These are phyloP conservation scores for Eudorcas thomsonii DNA, from an alignment of 2,113 vertebrate genomes.

Conservation along the genomic window DNA sequence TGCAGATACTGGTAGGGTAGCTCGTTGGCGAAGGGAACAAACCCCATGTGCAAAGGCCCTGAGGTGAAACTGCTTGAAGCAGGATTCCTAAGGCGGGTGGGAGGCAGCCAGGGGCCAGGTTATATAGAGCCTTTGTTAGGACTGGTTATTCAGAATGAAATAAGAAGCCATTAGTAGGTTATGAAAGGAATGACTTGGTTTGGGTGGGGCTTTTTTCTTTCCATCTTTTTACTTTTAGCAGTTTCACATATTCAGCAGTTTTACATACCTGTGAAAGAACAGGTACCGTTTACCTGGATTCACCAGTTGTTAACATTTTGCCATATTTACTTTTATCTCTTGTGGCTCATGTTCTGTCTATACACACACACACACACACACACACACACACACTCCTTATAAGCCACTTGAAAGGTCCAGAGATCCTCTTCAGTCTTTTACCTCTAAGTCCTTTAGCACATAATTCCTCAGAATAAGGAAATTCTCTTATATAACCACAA, in stretches of 20 bases:
- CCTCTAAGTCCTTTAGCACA: not conserved
- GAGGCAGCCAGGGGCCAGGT: not conserved
- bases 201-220: not conserved
- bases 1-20: not conserved
- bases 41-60: not conserved
- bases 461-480: not conserved
- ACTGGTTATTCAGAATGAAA: not conserved
- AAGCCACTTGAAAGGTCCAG: not conserved
- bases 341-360: not conserved
- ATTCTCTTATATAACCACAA: not conserved
- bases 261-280: not conserved
- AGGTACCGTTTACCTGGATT: not conserved
- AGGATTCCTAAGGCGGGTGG: not conserved
- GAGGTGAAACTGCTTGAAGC: not conserved
- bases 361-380: not conserved
- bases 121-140: not conserved
- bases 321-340: not conserved
- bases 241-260: not conserved
- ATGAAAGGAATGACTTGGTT: not conserved
- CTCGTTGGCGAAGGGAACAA: not conserved
- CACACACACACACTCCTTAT: not conserved
- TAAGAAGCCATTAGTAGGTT: not conserved
- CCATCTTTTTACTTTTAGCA: not conserved
- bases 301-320: not conserved
- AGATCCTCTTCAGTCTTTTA: not conserved